Evolutionary conservation across 2,797 vertebrate genomes (phyloP).

Genomic region (Anabacerthia variegaticeps): DNA sequence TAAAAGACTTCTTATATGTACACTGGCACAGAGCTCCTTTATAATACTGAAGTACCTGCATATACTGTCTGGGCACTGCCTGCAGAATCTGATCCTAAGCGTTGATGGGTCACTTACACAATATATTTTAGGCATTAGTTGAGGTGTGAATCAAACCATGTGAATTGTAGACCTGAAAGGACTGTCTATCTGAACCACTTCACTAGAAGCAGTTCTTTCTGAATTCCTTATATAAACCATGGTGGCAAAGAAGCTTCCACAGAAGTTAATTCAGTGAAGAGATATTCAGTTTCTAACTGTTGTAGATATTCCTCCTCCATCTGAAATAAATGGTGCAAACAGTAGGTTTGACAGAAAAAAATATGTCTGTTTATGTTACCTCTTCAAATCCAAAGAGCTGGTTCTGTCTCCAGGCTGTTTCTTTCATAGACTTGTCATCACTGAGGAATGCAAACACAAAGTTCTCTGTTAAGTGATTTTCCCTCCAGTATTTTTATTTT

Average conservation of each 20-base stretch:
- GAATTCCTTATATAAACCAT: not conserved
- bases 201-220: not conserved
- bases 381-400: constrained; percentile 32
- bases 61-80: not conserved
- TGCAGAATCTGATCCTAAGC: not conserved
- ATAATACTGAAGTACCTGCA: not conserved
- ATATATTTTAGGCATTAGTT: not conserved
- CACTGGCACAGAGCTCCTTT: not conserved
- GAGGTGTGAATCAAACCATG: not conserved
- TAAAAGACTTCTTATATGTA: not conserved
- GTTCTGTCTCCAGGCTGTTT: constrained; percentile 16
- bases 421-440: not conserved
- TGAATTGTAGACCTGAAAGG: not conserved
- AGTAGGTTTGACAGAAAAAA: not conserved
- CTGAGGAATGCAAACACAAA: constrained; percentile 44
- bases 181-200: not conserved
- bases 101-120: not conserved
- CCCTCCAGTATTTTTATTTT: not conserved
- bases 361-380: constrained; percentile 39
- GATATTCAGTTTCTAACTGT: not conserved
- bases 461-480: not conserved
- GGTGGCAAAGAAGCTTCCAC: not conserved
- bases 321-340: not conserved
- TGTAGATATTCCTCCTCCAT: not conserved
- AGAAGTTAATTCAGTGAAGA: not conserved